A percentile compares a stretch with the other conserved stretches of the same genome.
phyloP scores from a whole-genome alignment of 2,888 invertebrate genomes.

The Neoitamus cyanurus region DNA sequence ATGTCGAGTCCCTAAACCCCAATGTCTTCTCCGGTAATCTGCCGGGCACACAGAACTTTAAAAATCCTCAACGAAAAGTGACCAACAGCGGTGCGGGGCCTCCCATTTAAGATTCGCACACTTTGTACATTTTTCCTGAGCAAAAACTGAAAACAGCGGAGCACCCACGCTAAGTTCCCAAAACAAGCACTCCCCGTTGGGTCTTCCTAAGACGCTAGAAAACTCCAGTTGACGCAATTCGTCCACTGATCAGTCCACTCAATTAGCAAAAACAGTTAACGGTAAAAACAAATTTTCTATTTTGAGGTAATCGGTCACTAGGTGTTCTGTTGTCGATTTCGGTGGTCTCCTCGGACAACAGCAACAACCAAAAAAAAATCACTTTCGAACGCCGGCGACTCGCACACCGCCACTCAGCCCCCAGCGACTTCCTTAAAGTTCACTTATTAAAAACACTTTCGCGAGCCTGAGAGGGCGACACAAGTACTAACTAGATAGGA shows the following conservation, averaged over 20 bases:
- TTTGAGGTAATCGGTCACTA: conserved; percentile 20
- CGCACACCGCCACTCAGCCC: neutral
- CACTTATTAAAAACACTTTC: neutral
- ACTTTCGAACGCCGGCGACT: neutral
- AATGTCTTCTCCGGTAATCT: neutral
- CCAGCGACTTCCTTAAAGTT: neutral
- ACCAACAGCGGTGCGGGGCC: neutral
- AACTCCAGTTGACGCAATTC: neutral
- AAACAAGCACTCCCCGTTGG: neutral
- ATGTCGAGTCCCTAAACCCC: neutral
- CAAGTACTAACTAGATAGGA: neutral
- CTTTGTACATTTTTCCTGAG: conserved; percentile 4
- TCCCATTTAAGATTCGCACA: neutral
- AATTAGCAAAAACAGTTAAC: conserved; percentile 7
- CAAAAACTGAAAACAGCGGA: neutral
- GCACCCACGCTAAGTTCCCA: neutral
- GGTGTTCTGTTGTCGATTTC: too few species aligned
- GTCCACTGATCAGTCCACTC: neutral
- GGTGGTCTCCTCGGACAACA: too few species aligned
- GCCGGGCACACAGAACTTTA: neutral
- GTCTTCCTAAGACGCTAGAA: too few species aligned
- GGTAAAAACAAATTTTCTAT: conserved; percentile 19
- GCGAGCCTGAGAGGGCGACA: neutral
- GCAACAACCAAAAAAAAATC: neutral
- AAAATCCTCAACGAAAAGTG: neutral